Conservation (phyloP, 2,113 vertebrate genomes). For the Barbus barbus region DNA sequence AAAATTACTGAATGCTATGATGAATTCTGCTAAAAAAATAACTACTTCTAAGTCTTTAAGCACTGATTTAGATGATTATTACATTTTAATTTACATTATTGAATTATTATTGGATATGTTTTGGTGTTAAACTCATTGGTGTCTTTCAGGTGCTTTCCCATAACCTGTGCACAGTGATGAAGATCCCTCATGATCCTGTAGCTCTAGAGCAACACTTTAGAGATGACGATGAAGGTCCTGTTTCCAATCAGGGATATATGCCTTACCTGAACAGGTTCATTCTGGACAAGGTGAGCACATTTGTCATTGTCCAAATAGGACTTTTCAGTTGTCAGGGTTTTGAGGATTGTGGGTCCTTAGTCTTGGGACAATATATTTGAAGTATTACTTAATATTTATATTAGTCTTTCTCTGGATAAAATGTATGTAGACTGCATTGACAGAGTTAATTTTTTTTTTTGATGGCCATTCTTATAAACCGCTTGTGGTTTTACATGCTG, state of each 20-base stretch:
- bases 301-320: not conserved
- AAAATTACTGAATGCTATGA: not conserved
- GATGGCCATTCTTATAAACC: not conserved
- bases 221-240: slow-evolving; percentile 95
- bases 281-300: slow-evolving; percentile 87
- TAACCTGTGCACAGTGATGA: slow-evolving; percentile 92
- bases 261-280: slow-evolving; percentile 97
- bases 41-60: not conserved
- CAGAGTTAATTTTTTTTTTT: not conserved
- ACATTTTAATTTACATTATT: not conserved
- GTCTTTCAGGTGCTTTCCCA: slow-evolving; percentile 90
- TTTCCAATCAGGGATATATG: slow-evolving; percentile 99
- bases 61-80: not conserved
- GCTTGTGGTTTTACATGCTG: not conserved
- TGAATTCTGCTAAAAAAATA: not conserved
- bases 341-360: not conserved
- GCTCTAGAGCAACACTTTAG: slow-evolving; percentile 96
- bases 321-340: not conserved
- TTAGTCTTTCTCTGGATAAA: not conserved
- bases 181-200: slow-evolving; percentile 93
- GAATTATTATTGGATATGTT: not conserved
- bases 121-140: not conserved
- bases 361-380: not conserved
- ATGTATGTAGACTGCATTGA: not conserved
- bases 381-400: too few species aligned